A percentile compares a stretch with the other conserved stretches of the same genome.
Evolutionary conservation across 2,888 invertebrate species (phyloP).

Genomic region (Eugnorisma glareosa): DNA sequence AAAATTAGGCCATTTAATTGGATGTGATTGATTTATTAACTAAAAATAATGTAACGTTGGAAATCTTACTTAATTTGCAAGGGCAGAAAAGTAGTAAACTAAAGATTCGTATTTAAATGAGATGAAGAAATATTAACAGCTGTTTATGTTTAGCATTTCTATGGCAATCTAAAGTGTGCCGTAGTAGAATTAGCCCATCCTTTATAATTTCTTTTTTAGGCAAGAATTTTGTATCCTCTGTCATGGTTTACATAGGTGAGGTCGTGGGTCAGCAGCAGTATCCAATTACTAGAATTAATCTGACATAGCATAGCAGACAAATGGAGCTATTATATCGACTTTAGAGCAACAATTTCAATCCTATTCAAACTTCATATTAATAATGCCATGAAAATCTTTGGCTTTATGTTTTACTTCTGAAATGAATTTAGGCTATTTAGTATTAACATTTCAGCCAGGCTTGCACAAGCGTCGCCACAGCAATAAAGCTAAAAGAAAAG

Average conservation of each 20-base stretch:
- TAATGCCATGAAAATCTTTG: not conserved
- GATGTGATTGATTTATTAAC: slow-evolving; percentile 29
- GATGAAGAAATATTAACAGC: slow-evolving; percentile 36
- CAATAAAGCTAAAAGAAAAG: not conserved
- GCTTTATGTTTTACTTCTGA: not conserved
- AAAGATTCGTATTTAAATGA: slow-evolving; percentile 36
- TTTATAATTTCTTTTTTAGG: slow-evolving; percentile 35
- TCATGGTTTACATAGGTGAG: not conserved
- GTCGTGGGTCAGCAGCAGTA: not conserved
- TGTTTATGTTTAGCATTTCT: slow-evolving; percentile 43
- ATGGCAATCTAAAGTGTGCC: slow-evolving; percentile 24
- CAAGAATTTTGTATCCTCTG: slow-evolving; percentile 13
- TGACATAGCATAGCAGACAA: not conserved
- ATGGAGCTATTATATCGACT: not conserved
- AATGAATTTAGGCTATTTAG: not conserved
- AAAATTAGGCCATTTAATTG: slow-evolving; percentile 4
- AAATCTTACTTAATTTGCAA: slow-evolving; percentile 26
- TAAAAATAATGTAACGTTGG: not conserved
- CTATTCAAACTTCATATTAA: not conserved
- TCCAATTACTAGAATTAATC: not conserved
- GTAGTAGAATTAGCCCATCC: slow-evolving; percentile 12
- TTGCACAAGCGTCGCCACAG: not conserved
- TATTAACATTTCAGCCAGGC: not conserved
- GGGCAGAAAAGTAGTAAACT: slow-evolving; percentile 30
- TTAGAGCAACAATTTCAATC: not conserved